A percentile compares a stretch with the other conserved stretches of the same genome.
Evolutionary conservation across 2,797 vertebrate species (phyloP).

Genomic region (Etheostoma perlongum): DNA sequence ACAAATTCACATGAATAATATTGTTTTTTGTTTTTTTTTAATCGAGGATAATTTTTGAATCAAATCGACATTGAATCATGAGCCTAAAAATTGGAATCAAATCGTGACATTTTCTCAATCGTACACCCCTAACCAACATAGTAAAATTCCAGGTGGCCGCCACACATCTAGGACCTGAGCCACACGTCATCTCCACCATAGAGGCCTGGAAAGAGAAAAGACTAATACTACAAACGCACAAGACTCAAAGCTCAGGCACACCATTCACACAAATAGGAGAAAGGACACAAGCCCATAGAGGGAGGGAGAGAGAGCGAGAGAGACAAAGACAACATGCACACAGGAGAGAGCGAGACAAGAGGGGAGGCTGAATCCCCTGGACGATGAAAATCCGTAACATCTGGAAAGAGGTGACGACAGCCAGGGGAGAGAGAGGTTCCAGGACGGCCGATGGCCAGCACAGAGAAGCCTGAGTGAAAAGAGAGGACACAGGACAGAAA

Average conservation of each 20-base stretch:
- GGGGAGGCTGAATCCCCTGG: slow-evolving; percentile 1
- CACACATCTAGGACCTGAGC: background rate
- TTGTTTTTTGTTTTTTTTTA: too few species aligned
- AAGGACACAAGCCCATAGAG: too few species aligned
- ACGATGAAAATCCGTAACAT: background rate
- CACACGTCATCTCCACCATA: background rate
- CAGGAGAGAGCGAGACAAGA: background rate
- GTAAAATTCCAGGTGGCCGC: background rate
- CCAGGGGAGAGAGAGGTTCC: background rate
- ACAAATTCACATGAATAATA: too few species aligned
- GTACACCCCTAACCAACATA: too few species aligned
- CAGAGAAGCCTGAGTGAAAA: background rate
- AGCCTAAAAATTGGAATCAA: too few species aligned
- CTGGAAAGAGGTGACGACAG: too few species aligned
- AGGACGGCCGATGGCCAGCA: background rate
- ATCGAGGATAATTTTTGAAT: too few species aligned
- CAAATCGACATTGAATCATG: too few species aligned
- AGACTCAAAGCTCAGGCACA: background rate
- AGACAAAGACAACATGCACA: too few species aligned
- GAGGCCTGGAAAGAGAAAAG: background rate
- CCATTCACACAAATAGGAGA: background rate
- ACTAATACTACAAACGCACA: background rate
- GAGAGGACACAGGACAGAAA: background rate
- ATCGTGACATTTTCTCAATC: too few species aligned
- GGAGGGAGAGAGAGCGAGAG: too few species aligned